phyloP scores from a whole-genome alignment of 2,113 vertebrate species.

The Clarias batrachus region DNA sequence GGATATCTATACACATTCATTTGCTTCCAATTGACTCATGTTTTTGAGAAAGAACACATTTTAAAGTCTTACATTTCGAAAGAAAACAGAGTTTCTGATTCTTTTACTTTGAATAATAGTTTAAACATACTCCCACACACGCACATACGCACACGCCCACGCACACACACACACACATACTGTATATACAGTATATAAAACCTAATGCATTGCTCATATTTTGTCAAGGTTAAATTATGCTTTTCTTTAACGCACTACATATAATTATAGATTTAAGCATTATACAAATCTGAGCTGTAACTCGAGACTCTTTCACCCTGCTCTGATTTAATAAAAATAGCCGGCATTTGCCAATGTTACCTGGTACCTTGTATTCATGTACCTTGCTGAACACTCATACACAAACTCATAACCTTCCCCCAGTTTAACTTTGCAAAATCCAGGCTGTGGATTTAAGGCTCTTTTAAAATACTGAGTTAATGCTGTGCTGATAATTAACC shows the following conservation, averaged over 20 bases:
- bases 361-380: not conserved
- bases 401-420: not conserved
- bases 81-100: not conserved
- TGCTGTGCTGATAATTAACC: not conserved
- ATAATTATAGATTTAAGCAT: not conserved
- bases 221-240: not conserved
- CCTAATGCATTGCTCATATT: not conserved
- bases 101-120: not conserved
- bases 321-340: not conserved
- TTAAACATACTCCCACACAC: not conserved
- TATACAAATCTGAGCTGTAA: not conserved
- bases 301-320: not conserved
- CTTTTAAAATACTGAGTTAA: not conserved
- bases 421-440: not conserved
- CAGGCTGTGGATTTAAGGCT: not conserved
- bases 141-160: not conserved
- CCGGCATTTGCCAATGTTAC: not conserved
- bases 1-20: not conserved
- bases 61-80: not conserved
- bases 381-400: not conserved
- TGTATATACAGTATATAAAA: not conserved
- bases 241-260: not conserved
- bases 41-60: not conserved
- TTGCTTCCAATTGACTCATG: not conserved
- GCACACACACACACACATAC: not conserved